Evolutionary conservation across 2,888 invertebrate genomes (phyloP), one percentile per base, ranked within the genome.

Genomic region (Andrena flavipes): DNA sequence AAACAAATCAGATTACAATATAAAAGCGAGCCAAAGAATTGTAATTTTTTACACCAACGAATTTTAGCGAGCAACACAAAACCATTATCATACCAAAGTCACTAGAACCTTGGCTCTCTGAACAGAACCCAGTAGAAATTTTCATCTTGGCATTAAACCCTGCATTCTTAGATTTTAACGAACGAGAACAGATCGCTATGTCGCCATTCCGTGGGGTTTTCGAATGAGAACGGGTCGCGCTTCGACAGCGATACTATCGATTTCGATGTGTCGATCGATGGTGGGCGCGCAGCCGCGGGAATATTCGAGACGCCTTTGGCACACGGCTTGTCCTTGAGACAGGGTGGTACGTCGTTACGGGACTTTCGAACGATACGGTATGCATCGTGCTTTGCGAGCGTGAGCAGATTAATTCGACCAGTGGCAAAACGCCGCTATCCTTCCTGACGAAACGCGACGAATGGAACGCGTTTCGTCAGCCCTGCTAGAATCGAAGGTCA

Each of bases 311-410:
- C 76, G 68, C 49, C 64, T 63, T 87, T 87, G 83, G 86, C 81
- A 82, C 76, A 80, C 81, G 68, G n/a, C 7, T 59, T 81, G 88
- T 88, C 88, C 88, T 88, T 88, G 88, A 85, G 80, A 75, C 84
- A 79, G 73, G 81, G 76, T 76, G 80, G 81, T 79, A 80, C 76
- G 79, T 78, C 71, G 80, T 77, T 72, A 70, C 70, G 77, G n/a
- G 54, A 88, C 88, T 89, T 88, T 88, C 89, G 81, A 87, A 89
- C 67, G 84, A 84, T 88, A 84, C 83, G 74, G 80, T 88, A 88
- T 89, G 89, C 86, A 81, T 71, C 84, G 60, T 82, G 71, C 23
- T 80, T 49, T 54, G 60, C 60, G 82, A 79, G 84, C 89, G 88
- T 88, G 88, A 73, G 84, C 69, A 82, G 86, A 87, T 89, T 86